Evolutionary conservation across 64 coral and sea anemone species (phyloP).

Genomic region (Actinia tenebrosa): DNA sequence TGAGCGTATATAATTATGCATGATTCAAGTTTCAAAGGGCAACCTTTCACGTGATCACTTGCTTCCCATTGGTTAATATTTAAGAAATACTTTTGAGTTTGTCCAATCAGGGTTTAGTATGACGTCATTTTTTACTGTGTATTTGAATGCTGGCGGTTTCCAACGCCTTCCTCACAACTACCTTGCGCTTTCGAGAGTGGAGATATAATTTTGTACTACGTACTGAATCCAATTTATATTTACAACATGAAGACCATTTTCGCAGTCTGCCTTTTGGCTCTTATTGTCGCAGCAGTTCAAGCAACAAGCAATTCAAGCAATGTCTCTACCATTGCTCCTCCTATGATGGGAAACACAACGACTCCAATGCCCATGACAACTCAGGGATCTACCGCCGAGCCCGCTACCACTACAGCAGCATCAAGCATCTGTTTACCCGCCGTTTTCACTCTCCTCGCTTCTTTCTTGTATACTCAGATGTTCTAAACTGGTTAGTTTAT

Average conservation of each 20-base stretch:
- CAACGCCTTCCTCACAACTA: conserved; percentile 23
- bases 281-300: conserved; percentile 27
- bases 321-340: neutral
- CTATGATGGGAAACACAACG: neutral
- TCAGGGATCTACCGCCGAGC: neutral
- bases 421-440: neutral
- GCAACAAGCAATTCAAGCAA: neutral
- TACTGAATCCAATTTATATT: too few relatives aligned
- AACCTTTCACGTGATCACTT: conserved; percentile 8
- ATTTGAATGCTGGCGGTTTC: conserved; percentile 45
- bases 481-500: conserved; percentile 6
- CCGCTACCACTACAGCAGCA: neutral
- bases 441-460: neutral
- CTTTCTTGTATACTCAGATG: neutral
- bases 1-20: conserved; percentile 1
- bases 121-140: conserved; percentile 15
- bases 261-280: neutral
- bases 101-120: neutral
- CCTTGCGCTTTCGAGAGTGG: too few relatives aligned
- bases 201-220: too few relatives aligned
- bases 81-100: neutral
- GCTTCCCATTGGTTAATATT: neutral
- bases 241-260: conserved; percentile 30
- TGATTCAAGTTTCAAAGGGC: conserved; percentile 5
- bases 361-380: neutral